A percentile compares a stretch with the other conserved stretches of the same genome.
These are phyloP conservation scores for Bellardia bayeri DNA, from an alignment of 2,888 invertebrate genomes.

Conservation along the genomic window DNA sequence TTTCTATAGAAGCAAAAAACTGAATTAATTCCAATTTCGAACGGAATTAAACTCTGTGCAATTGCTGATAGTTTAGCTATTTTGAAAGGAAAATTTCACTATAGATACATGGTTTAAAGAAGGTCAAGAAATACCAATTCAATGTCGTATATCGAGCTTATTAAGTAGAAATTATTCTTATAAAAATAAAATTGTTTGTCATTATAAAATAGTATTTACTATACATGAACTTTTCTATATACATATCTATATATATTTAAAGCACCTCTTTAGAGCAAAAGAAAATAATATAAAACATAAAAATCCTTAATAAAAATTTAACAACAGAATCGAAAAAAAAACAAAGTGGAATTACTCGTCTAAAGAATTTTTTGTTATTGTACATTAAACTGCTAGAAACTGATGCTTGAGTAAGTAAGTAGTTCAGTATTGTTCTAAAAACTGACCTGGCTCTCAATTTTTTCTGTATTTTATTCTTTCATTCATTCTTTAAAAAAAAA, in stretches of 20 bases:
- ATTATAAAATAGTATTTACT: too few species aligned
- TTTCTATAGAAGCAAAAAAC: too few species aligned
- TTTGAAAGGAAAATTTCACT: too few species aligned
- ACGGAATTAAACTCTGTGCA: too few species aligned
- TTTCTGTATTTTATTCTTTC: neutral
- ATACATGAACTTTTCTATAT: too few species aligned
- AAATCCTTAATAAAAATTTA: slow-evolving; percentile 6
- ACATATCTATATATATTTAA: neutral
- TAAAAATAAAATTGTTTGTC: too few species aligned
- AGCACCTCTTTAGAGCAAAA: neutral
- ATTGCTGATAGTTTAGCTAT: too few species aligned
- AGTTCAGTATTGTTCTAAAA: slow-evolving; percentile 33
- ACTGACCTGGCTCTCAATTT: slow-evolving; percentile 23
- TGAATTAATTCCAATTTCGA: too few species aligned
- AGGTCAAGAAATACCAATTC: too few species aligned
- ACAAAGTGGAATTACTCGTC: neutral
- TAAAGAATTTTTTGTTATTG: neutral
- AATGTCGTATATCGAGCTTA: too few species aligned
- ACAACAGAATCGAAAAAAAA: neutral
- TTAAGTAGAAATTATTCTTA: too few species aligned
- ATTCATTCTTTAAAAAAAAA: neutral
- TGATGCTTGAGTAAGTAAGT: slow-evolving; percentile 41
- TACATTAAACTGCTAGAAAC: slow-evolving; percentile 7
- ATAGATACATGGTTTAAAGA: too few species aligned
- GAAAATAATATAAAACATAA: neutral